These are phyloP conservation scores for Drosophila anomalipes DNA, from an alignment of 2,888 invertebrate species.

Conservation along the genomic window DNA sequence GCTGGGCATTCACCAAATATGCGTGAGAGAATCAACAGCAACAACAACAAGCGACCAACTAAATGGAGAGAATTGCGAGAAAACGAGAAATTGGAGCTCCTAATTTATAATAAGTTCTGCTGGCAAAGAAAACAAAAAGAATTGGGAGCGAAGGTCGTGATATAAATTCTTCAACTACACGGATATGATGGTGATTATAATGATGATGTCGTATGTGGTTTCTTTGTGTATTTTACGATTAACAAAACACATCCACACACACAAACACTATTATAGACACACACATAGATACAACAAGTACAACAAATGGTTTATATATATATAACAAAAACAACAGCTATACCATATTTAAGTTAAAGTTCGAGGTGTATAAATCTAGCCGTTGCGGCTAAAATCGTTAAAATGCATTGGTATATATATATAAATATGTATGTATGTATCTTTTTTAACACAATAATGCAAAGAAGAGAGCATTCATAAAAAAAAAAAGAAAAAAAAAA, in stretches of 20 bases:
- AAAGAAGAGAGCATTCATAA: slow-evolving; percentile 10
- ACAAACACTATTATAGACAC: slow-evolving; percentile 17
- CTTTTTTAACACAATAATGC: slow-evolving; percentile 28
- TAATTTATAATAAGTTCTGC: slow-evolving; percentile 7
- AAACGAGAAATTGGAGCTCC: slow-evolving; percentile 6
- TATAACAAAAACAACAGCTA: slow-evolving; percentile 25
- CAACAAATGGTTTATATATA: slow-evolving; percentile 36
- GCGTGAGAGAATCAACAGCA: slow-evolving; percentile 59
- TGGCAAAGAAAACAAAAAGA: neutral
- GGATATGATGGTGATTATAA: slow-evolving; percentile 32
- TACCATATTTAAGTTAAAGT: slow-evolving; percentile 51
- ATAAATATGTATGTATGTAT: slow-evolving; percentile 10
- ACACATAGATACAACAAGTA: slow-evolving; percentile 33
- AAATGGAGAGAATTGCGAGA: slow-evolving; percentile 14
- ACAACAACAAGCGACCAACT: slow-evolving; percentile 33
- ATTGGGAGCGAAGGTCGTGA: slow-evolving; percentile 61
- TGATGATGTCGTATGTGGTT: slow-evolving; percentile 52
- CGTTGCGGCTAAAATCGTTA: slow-evolving; percentile 35
- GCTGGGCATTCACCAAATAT: slow-evolving; percentile 87
- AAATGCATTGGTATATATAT: slow-evolving; percentile 17
- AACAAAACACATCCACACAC: slow-evolving; percentile 34
- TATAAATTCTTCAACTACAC: slow-evolving; percentile 42
- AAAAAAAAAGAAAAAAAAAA: neutral
- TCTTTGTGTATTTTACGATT: slow-evolving; percentile 57
- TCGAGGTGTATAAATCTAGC: slow-evolving; percentile 41